Evolutionary conservation across 2,888 invertebrate genomes (phyloP), one percentile per base, ranked within the genome.

Genomic region (Latheticus oryzae): DNA sequence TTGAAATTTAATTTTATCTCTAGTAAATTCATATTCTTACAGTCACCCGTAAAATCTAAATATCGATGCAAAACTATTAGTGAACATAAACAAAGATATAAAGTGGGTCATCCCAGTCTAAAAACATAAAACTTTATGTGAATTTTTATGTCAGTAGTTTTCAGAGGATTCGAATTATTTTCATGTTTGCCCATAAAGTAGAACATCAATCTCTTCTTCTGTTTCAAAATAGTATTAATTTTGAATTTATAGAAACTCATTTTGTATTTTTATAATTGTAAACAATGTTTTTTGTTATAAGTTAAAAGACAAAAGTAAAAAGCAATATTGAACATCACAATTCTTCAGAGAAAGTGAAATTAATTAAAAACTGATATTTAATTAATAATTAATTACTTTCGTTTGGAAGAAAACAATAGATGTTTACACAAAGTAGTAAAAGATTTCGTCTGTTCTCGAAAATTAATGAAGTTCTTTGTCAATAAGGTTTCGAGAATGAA

Each of bases 111-210:
- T 43, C 43, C 43, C 16, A 21, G 24, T 54, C 37, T n/a, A 12
- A 19, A 12, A 37, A 26, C 45, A 45, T 54, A 45, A 54, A 45
- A 43, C 28, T 54, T 54, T 54, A 54, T 54, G 28, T 28, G 12
- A 11, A 33, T 33, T 52, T 50, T 51, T 51, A 51, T 40, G 32
- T 32, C 17, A 8, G 43, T 26, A 43, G 26, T 53, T 53, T 43
- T 24, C 33, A 9, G 35, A 28, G 33, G 43, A 16, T 43, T 8
- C 9, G 11, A 15, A 32, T 52, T 42, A 53, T 53, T 30, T 43
- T 35, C 42, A 32, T 53, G 53, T 53, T 53, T 53, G 42, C 15
- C 35, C 17, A 53, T 53, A 53, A 53, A 53, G 21, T 53, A 11
- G 21, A 16, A 21, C 40, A 40, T 52, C 42, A 52, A 40, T 52